Evolutionary conservation across 2,888 invertebrate species (phyloP).

Genomic region (Caradrina kadenii): DNA sequence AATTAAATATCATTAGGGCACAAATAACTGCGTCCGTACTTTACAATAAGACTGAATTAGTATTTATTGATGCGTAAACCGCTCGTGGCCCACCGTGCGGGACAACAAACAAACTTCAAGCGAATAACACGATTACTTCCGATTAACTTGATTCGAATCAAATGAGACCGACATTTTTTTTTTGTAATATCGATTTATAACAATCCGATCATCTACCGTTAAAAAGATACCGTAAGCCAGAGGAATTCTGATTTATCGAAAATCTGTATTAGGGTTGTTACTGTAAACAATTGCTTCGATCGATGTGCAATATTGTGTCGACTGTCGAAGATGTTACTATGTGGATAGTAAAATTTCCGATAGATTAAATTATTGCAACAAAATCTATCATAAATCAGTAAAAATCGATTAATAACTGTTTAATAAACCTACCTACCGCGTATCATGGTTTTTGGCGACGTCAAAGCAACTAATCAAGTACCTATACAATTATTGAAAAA

Average conservation of each 20-base stretch:
- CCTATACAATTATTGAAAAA: too few relatives aligned
- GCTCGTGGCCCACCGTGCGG: slow-evolving; percentile 70
- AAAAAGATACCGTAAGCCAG: slow-evolving; percentile 83
- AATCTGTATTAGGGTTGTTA: slow-evolving; percentile 71
- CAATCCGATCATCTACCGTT: slow-evolving; percentile 86
- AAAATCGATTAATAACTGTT: too few relatives aligned
- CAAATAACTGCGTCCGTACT: slow-evolving; percentile 39
- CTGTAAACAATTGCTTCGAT: slow-evolving; percentile 12
- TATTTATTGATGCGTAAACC: slow-evolving; percentile 73
- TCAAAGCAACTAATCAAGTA: too few relatives aligned
- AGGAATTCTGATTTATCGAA: slow-evolving; percentile 81
- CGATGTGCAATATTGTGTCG: not conserved
- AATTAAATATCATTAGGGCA: slow-evolving; percentile 66
- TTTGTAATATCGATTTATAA: slow-evolving; percentile 79
- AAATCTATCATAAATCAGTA: not conserved
- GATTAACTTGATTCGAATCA: slow-evolving; percentile 79
- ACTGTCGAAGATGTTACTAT: not conserved
- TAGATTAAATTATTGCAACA: not conserved
- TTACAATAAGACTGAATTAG: slow-evolving; percentile 68
- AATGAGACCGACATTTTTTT: slow-evolving; percentile 73
- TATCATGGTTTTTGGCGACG: too few relatives aligned
- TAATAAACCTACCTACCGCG: too few relatives aligned
- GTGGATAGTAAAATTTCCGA: not conserved
- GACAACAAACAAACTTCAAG: slow-evolving; percentile 76
- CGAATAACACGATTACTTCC: slow-evolving; percentile 82